phyloP scores from a whole-genome alignment of 2,113 vertebrate species.

The Eurystomus gularis region DNA sequence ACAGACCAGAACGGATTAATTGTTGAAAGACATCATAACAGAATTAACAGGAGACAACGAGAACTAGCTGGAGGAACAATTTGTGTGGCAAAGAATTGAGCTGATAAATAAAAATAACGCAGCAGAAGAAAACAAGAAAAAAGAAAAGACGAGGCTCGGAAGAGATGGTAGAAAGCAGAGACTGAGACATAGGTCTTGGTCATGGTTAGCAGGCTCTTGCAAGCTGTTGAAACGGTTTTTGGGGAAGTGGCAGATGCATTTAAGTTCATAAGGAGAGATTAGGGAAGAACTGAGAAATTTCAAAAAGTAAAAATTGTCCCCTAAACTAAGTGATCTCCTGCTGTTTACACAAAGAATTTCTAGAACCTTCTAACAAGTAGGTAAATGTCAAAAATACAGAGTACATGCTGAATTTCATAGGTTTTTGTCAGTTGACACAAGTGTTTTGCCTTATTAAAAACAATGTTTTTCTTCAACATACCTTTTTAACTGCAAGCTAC shows the following conservation, averaged over 20 bases:
- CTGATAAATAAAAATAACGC: neutral
- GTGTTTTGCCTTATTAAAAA: neutral
- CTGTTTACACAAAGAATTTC: neutral
- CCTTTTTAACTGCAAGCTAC: neutral
- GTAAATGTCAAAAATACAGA: neutral
- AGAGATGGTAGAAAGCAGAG: neutral
- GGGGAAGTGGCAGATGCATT: neutral
- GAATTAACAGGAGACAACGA: neutral
- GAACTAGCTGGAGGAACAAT: neutral
- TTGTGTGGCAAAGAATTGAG: neutral
- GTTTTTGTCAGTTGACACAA: neutral
- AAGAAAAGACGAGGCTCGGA: neutral
- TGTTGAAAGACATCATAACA: constrained; percentile 13
- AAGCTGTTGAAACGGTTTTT: neutral
- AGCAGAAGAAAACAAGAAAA: neutral
- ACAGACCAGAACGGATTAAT: constrained; percentile 16
- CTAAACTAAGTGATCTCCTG: neutral
- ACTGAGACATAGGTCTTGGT: neutral
- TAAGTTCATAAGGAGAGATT: neutral
- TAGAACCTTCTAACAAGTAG: neutral
- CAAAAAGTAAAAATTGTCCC: neutral
- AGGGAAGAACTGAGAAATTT: neutral
- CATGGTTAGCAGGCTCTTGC: neutral
- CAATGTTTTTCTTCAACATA: neutral
- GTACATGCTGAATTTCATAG: neutral